Evolutionary conservation across 2,888 invertebrate genomes (phyloP).

Genomic region (Dioctria linearis): DNA sequence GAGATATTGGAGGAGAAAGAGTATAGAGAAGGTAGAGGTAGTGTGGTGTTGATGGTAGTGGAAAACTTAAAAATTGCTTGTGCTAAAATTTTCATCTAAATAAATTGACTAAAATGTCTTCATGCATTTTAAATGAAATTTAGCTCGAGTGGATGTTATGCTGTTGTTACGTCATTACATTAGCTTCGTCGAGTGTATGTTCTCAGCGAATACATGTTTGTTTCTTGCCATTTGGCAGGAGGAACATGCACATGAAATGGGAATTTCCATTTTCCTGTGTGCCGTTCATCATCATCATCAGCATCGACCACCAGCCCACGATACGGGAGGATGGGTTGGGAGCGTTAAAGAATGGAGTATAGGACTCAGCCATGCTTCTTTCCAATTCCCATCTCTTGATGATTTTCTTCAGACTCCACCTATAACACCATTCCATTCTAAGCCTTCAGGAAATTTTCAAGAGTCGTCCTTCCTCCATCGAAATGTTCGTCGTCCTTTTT

Average conservation of each 20-base stretch:
- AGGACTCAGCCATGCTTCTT: too few species aligned
- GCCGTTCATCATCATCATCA: constrained; percentile 55
- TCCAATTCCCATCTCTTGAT: background rate
- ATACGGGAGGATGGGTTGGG: too few species aligned
- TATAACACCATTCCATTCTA: constrained; percentile 14
- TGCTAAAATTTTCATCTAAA: constrained; percentile 57
- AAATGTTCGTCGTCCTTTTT: background rate
- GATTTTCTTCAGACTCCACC: background rate
- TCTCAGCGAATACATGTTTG: constrained; percentile 37
- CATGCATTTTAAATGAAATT: constrained; percentile 59
- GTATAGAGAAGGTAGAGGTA: too few species aligned
- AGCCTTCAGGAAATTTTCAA: constrained; percentile 55
- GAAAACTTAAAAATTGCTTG: constrained; percentile 11
- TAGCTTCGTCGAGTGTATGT: constrained; percentile 35
- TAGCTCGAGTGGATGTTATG: constrained; percentile 55
- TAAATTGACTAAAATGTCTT: constrained; percentile 59
- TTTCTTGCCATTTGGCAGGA: constrained; percentile 47
- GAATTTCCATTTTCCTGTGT: constrained; percentile 53
- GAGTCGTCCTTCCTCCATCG: constrained; percentile 34
- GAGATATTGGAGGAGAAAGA: background rate
- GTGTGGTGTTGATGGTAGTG: too few species aligned
- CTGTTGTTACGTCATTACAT: constrained; percentile 58
- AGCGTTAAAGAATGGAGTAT: too few species aligned
- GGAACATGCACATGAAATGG: constrained; percentile 50
- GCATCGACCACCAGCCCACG: constrained; percentile 44